A percentile compares a stretch with the other conserved stretches of the same genome.
Evolutionary conservation across 2,797 vertebrate species (phyloP).

Genomic region (Meda fulgida): DNA sequence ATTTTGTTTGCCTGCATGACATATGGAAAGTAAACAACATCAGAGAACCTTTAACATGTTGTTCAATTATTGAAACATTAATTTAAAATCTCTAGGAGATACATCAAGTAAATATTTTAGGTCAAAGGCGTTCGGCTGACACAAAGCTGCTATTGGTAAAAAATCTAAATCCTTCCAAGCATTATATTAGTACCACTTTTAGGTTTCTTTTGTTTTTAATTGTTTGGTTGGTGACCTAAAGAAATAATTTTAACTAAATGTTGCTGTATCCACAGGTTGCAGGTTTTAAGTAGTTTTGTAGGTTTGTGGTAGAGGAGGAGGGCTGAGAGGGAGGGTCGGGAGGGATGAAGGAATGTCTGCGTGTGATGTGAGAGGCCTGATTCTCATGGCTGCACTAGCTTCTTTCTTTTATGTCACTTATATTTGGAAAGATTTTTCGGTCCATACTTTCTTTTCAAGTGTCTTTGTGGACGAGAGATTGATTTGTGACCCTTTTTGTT

Average conservation of each 20-base stretch:
- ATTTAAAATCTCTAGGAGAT: not conserved
- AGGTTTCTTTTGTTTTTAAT: not conserved
- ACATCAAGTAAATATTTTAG: not conserved
- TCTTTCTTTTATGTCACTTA: conserved; percentile 33
- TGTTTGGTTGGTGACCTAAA: not conserved
- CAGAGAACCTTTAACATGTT: not conserved
- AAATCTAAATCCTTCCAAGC: not conserved
- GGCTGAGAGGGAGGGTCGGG: not conserved
- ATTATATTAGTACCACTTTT: not conserved
- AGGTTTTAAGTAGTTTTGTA: not conserved
- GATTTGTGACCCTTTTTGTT: conserved; percentile 47
- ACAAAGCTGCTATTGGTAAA: not conserved
- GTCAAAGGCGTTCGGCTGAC: not conserved
- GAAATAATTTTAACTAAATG: not conserved
- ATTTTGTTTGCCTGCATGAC: not conserved
- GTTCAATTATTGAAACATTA: not conserved
- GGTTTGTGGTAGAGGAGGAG: conserved; percentile 1
- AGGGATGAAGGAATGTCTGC: conserved; percentile 33
- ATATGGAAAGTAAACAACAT: not conserved
- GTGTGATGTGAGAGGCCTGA: conserved; percentile 29
- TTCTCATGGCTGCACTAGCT: conserved; percentile 15
- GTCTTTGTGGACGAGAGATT: conserved; percentile 35
- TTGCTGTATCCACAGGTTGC: not conserved
- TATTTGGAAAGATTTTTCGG: conserved; percentile 53
- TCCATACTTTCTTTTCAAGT: conserved; percentile 11